Evolutionary conservation across 2,797 vertebrate species (phyloP).

Genomic region (Lagocephalus sceleratus): DNA sequence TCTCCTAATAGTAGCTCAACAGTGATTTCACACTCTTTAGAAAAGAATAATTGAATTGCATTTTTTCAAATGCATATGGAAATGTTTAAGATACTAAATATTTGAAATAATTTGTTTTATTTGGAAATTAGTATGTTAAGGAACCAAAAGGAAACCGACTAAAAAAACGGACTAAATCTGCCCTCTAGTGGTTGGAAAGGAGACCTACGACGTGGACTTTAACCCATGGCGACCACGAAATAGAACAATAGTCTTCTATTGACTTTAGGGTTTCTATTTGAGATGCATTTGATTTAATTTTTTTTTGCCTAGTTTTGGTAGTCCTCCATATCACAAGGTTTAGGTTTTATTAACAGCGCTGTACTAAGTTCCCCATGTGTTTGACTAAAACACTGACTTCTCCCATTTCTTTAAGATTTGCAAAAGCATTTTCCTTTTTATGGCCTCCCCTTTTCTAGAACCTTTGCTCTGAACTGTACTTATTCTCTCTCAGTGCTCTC

Average conservation of each 20-base stretch:
- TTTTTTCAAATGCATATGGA: neutral
- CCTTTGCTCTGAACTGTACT: neutral
- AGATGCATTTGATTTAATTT: neutral
- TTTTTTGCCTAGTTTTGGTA: neutral
- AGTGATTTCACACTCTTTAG: neutral
- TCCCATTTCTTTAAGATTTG: neutral
- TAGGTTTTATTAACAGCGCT: too few relatives aligned
- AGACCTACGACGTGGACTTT: neutral
- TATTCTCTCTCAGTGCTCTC: neutral
- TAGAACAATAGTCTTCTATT: too few relatives aligned
- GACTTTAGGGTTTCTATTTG: neutral
- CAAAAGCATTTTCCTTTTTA: neutral
- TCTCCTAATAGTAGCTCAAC: neutral
- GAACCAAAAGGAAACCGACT: too few relatives aligned
- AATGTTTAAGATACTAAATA: neutral
- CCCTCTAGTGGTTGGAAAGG: slow-evolving; percentile 52
- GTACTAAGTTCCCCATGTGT: too few relatives aligned
- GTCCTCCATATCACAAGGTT: neutral
- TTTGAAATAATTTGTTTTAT: neutral
- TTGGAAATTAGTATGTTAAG: too few relatives aligned
- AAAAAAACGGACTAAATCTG: slow-evolving; percentile 18
- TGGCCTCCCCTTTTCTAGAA: too few relatives aligned
- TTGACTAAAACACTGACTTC: neutral
- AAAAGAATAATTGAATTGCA: neutral
- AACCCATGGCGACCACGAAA: too few relatives aligned